Evolutionary conservation across 1,140 invertebrate species (phyloP).

Genomic region (Anthonomus grandis): DNA sequence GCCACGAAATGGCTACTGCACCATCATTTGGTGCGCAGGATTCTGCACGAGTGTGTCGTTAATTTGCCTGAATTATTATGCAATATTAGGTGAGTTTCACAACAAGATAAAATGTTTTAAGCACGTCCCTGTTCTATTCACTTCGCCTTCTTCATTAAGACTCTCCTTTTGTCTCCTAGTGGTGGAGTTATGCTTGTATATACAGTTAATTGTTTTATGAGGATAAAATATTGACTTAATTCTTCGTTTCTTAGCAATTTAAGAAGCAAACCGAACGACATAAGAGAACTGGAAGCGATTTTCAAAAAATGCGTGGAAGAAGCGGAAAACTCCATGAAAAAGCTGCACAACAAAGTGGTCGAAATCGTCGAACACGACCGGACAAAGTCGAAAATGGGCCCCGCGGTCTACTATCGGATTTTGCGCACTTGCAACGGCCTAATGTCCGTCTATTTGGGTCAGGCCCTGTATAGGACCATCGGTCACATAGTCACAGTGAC

Average conservation of each 20-base stretch:
- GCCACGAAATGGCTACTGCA: slow-evolving; percentile 55
- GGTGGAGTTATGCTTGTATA: no score
- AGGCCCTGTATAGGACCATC: slow-evolving; percentile 53
- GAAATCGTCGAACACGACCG: slow-evolving; percentile 47
- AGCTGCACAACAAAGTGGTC: slow-evolving; percentile 45
- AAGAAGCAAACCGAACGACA: slow-evolving; percentile 47
- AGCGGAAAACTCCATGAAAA: slow-evolving; percentile 50
- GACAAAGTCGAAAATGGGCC: slow-evolving; percentile 48
- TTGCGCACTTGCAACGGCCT: slow-evolving; percentile 48
- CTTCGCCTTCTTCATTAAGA: no score
- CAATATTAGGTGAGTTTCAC: slow-evolving; percentile 47
- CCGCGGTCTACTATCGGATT: slow-evolving; percentile 25
- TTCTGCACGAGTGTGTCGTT: slow-evolving; percentile 55
- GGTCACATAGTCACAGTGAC: slow-evolving; percentile 53
- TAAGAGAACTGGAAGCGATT: slow-evolving; percentile 50
- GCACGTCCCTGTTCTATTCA: no score
- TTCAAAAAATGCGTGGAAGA: slow-evolving; percentile 51
- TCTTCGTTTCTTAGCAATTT: slow-evolving; percentile 43
- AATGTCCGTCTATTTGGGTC: slow-evolving; percentile 54
- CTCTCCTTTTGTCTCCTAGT: background rate
- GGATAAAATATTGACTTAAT: no score
- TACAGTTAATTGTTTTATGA: no score
- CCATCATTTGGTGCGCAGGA: slow-evolving; percentile 60
- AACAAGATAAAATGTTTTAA: no score
- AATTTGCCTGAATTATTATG: slow-evolving; percentile 56